phyloP scores from a whole-genome alignment of 1,140 invertebrate species.

The Drosophila bifasciata region DNA sequence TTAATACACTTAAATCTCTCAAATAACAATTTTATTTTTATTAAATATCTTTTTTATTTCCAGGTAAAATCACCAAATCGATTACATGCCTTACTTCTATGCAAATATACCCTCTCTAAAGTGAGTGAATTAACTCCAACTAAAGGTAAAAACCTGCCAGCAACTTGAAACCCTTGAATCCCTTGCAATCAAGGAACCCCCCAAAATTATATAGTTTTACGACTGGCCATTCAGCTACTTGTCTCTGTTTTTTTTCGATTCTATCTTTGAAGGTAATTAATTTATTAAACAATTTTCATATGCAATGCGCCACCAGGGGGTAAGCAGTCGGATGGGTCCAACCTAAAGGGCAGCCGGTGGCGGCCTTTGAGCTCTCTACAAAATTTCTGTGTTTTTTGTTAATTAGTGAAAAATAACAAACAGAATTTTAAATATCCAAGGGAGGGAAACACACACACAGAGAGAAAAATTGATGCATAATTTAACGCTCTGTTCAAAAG shows the following conservation, averaged over 20 bases:
- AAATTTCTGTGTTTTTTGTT: conserved; percentile 37
- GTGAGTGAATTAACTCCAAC: not conserved
- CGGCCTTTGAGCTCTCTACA: not conserved
- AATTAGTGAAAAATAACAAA: conserved; percentile 38
- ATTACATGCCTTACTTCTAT: not conserved
- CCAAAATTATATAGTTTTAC: conserved; percentile 11
- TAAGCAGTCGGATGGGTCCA: not conserved
- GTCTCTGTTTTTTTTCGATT: conserved; percentile 23
- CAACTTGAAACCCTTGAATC: conserved; percentile 33
- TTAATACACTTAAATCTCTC: too few species aligned
- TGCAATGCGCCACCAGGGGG: conserved; percentile 24
- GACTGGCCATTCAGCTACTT: conserved; percentile 27
- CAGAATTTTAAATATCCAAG: conserved; percentile 6
- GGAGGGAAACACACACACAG: not conserved
- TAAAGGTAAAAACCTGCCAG: conserved; percentile 15
- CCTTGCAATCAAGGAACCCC: conserved; percentile 11
- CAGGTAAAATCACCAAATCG: not conserved
- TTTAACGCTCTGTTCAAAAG: conserved; percentile 12
- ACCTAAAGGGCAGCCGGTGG: too few species aligned
- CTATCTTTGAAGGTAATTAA: conserved; percentile 49
- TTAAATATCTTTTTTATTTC: not conserved
- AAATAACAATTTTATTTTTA: not conserved
- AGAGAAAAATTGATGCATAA: conserved; percentile 20
- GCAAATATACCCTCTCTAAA: not conserved
- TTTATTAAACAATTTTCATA: conserved; percentile 53